A percentile compares a stretch with the other conserved stretches of the same genome.
Evolutionary conservation across 2,113 vertebrate genomes (phyloP).

Genomic region (Odocoileus hemionus): DNA sequence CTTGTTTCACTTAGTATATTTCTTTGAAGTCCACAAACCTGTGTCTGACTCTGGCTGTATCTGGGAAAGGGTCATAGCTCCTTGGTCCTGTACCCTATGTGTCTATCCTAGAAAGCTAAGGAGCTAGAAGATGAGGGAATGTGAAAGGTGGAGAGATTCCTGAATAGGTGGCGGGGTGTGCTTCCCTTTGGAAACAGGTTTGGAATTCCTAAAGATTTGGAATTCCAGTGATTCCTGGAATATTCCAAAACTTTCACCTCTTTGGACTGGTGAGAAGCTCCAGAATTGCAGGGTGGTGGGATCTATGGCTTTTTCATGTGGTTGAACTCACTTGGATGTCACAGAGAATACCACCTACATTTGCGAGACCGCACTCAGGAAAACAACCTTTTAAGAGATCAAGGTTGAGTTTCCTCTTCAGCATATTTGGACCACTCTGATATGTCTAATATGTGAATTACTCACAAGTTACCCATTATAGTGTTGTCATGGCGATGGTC

Average conservation of each 20-base stretch:
- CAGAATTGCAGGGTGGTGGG: not conserved
- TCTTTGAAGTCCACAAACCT: not conserved
- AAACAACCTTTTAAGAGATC: constrained; percentile 57
- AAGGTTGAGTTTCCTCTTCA: constrained; percentile 59
- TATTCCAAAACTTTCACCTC: not conserved
- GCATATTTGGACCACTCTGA: constrained; percentile 44
- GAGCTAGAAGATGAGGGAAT: too few species aligned
- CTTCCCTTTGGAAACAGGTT: too few species aligned
- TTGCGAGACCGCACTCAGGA: not conserved
- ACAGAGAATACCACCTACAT: not conserved
- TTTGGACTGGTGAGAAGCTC: not conserved
- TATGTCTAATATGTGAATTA: constrained; percentile 36
- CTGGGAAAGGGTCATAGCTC: not conserved
- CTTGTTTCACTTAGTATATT: not conserved
- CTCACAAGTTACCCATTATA: constrained; percentile 23
- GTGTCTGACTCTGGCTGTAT: not conserved
- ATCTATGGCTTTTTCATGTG: not conserved
- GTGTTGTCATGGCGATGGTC: constrained; percentile 50
- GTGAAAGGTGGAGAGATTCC: not conserved
- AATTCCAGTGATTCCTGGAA: not conserved
- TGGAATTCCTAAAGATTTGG: not conserved
- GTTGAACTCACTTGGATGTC: not conserved
- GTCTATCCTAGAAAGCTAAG: not conserved
- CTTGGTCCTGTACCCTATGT: not conserved
- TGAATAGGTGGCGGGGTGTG: not conserved